phyloP scores from a whole-genome alignment of 2,888 invertebrate genomes.

The Myathropa florea region DNA sequence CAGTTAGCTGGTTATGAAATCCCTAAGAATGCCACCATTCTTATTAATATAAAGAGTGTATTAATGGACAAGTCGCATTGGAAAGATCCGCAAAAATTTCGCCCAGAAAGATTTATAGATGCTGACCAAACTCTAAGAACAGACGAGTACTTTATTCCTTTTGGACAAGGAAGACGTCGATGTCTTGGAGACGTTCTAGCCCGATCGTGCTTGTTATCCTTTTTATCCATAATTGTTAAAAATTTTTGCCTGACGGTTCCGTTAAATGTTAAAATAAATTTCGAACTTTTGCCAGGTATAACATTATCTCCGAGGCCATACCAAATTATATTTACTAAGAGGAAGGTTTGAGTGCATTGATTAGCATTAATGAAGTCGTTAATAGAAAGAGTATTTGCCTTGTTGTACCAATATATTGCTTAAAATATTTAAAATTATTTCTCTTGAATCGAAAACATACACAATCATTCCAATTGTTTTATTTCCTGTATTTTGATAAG shows the following conservation, averaged over 20 bases:
- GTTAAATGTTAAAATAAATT: constrained; percentile 73
- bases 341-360: neutral
- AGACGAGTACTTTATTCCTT: constrained; percentile 79
- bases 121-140: constrained; percentile 74
- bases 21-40: constrained; percentile 82
- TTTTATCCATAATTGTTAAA: constrained; percentile 84
- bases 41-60: constrained; percentile 82
- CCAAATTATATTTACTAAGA: constrained; percentile 78
- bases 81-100: constrained; percentile 84
- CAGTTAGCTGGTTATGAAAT: constrained; percentile 82
- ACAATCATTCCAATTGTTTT: too few relatives aligned
- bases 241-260: constrained; percentile 81
- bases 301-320: constrained; percentile 83
- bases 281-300: constrained; percentile 82
- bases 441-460: too few relatives aligned
- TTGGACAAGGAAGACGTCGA: constrained; percentile 83
- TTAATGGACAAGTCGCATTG: constrained; percentile 83
- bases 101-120: constrained; percentile 85
- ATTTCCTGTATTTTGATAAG: too few relatives aligned
- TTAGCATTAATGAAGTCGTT: too few relatives aligned
- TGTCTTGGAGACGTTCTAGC: constrained; percentile 86
- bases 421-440: too few relatives aligned
- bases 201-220: constrained; percentile 83
- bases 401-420: neutral
- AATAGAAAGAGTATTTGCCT: too few relatives aligned